phyloP scores from a whole-genome alignment of 2,888 invertebrate species.

The Thymelicus lineola region DNA sequence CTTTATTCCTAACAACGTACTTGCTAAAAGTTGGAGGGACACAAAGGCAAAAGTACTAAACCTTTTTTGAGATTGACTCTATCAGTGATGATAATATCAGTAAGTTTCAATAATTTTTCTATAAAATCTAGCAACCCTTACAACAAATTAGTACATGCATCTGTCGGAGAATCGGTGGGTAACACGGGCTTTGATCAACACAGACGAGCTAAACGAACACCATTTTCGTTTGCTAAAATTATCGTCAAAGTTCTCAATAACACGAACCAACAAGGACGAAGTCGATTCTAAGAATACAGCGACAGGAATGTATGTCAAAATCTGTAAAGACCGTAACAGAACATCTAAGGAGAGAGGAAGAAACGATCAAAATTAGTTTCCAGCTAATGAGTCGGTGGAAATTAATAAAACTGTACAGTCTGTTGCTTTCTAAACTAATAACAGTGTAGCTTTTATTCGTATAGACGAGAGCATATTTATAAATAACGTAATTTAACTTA shows the following conservation, averaged over 20 bases:
- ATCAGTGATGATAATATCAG: too few relatives aligned
- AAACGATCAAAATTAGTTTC: slow-evolving; percentile 63
- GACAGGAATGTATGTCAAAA: slow-evolving; percentile 64
- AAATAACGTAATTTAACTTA: neutral
- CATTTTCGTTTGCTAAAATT: slow-evolving; percentile 70
- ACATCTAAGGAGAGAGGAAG: slow-evolving; percentile 63
- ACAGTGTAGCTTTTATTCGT: slow-evolving; percentile 3
- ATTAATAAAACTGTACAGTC: slow-evolving; percentile 17
- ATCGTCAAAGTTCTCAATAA: slow-evolving; percentile 70
- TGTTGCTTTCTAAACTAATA: slow-evolving; percentile 1
- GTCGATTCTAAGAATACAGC: slow-evolving; percentile 62
- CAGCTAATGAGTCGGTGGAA: slow-evolving; percentile 57
- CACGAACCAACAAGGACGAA: slow-evolving; percentile 51
- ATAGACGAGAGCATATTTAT: neutral
- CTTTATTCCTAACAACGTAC: too few relatives aligned
- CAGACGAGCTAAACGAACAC: slow-evolving; percentile 66
- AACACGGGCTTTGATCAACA: slow-evolving; percentile 71
- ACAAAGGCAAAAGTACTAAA: too few relatives aligned
- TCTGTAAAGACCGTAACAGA: slow-evolving; percentile 60
- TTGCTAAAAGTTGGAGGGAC: too few relatives aligned
- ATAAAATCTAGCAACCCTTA: slow-evolving; percentile 48
- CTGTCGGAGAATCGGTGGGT: slow-evolving; percentile 64
- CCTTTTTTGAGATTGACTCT: too few relatives aligned
- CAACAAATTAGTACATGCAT: slow-evolving; percentile 74
- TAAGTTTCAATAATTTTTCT: neutral